Percentiles rank a stretch among this genome's conserved stretches.
These are phyloP conservation scores for Uloborus plumipes DNA, from an alignment of 2,888 invertebrate species.

Conservation along the genomic window DNA sequence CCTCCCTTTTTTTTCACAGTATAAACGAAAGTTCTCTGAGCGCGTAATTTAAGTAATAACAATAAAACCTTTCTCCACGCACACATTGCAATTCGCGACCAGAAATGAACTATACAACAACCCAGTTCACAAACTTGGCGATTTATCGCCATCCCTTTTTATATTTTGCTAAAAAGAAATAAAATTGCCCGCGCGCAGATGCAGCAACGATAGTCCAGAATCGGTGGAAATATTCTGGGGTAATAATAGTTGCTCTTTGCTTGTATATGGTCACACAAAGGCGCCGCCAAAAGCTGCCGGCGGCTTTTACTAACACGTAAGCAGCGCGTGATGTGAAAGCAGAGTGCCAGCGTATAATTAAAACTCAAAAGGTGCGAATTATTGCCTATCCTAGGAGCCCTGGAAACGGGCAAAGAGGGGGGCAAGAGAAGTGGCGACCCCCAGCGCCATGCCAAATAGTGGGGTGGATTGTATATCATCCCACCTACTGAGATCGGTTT, in stretches of 20 bases:
- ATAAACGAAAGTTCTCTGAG: no score
- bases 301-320: constrained; percentile 26
- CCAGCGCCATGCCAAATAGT: constrained; percentile 34
- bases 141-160: constrained; percentile 14
- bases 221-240: constrained; percentile 18
- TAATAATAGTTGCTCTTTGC: constrained; percentile 41
- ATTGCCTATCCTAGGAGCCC: constrained; percentile 35
- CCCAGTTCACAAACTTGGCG: constrained; percentile 9
- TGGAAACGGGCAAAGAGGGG: not conserved
- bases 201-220: constrained; percentile 18
- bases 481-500: constrained; percentile 43
- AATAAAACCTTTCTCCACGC: no score
- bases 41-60: no score
- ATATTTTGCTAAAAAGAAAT: no score
- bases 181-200: not conserved
- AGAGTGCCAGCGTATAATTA: constrained; percentile 65
- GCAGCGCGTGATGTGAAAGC: constrained; percentile 61
- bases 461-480: constrained; percentile 42
- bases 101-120: no score
- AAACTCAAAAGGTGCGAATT: constrained; percentile 66
- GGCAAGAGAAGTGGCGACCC: not conserved
- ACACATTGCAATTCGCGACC: no score
- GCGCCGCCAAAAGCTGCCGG: constrained; percentile 34
- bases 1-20: no score
- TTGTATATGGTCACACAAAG: constrained; percentile 41